These are phyloP conservation scores for Uropsilus gracilis DNA, from an alignment of 2,113 vertebrate species.

Conservation along the genomic window DNA sequence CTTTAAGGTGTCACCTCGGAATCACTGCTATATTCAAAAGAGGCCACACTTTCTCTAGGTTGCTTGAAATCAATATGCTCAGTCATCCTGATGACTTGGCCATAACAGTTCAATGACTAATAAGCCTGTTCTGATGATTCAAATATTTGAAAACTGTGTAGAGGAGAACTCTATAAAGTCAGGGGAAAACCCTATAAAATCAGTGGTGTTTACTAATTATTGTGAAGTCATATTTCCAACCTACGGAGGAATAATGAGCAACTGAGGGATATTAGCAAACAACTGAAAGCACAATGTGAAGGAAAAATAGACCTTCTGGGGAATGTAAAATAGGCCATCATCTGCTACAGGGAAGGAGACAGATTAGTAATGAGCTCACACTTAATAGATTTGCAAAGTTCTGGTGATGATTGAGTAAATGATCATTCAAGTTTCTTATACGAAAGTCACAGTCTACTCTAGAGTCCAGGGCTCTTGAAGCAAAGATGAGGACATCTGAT, in stretches of 20 bases:
- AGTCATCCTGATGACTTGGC: background rate
- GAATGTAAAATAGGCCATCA: background rate
- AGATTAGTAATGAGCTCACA: background rate
- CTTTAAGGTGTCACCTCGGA: background rate
- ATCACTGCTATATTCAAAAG: background rate
- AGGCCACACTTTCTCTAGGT: background rate
- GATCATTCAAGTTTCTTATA: background rate
- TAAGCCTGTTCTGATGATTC: background rate
- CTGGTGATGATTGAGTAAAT: background rate
- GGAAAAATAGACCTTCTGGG: background rate
- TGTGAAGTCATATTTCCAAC: background rate
- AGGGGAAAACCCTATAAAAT: background rate
- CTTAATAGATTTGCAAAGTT: background rate
- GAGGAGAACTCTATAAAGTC: background rate
- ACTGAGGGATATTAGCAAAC: background rate
- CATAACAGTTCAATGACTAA: background rate
- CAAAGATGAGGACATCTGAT: background rate
- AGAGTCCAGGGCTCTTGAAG: background rate
- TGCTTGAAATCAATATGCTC: background rate
- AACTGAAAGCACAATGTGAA: background rate
- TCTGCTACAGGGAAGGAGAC: background rate
- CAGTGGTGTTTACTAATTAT: background rate
- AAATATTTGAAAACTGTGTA: background rate
- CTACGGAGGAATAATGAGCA: background rate
- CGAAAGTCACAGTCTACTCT: background rate